Evolutionary conservation across 2,797 vertebrate genomes (phyloP), one percentile per base, ranked within the genome.

Genomic region (Crocidura indochinensis): DNA sequence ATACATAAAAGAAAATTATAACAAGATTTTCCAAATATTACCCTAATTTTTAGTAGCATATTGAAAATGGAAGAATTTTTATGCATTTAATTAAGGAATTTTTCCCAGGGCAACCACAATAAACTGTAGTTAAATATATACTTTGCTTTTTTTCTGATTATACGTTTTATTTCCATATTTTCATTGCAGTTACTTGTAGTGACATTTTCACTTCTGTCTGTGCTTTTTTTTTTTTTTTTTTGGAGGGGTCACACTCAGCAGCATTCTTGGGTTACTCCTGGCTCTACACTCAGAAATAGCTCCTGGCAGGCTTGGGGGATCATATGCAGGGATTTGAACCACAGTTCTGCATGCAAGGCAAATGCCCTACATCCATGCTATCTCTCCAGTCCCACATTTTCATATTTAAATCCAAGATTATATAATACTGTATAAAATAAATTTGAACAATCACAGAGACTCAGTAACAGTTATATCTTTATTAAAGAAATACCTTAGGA

Each of bases 121-220:
- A 38, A 75, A 60, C 72, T 2, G 46, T 60, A 19, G 47, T 68
- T 91, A 87, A 69, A 77, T 1, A 53, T 8, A 20, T 17, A 65
- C 56, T 88, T 14, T 51, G 49, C 14, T 75, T 93, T 80, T 64
- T 68, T 22, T 67, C 8, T 83, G 20, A 87, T 31, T 74, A 74
- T 27, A 22, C 79, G 26, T n/a, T 68, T 9, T 26, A 4, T 85
- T 87, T 87, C 47, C 84, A 38, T 29, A n/a, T 53, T 75, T 2
- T 15, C 7, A 65, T 73, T 69, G 7, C 31, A 80, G 24, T 80
- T 29, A 80, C 5, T 19, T 88, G 27, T 17, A 24, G 1, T 88
- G 19, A 88, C 17, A 67, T 56, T 38, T 38, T 38, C 5, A 38
- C 38, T 38, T 38, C 5, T 38, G 2, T 38, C 2, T 38, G 38